Percentiles rank a stretch among this genome's conserved stretches.
Conservation (phyloP, 92 coral and sea anemone genomes). For the Desmophyllum pertusum region DNA sequence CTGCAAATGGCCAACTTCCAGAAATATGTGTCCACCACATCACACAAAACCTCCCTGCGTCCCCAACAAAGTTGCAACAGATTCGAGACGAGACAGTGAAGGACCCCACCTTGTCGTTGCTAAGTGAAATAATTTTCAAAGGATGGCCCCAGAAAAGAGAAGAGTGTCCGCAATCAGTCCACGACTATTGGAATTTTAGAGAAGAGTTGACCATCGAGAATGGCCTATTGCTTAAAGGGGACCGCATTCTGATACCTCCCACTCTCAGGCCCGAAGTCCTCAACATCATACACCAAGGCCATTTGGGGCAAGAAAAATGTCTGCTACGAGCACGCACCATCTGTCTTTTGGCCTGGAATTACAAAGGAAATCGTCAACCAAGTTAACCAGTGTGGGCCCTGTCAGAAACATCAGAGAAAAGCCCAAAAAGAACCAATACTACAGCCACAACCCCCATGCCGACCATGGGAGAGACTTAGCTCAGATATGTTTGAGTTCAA, state of each 20-base stretch:
- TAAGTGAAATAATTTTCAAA: constrained; percentile 42
- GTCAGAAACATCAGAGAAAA: constrained; percentile 47
- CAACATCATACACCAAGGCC: constrained; percentile 42
- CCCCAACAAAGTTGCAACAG: constrained; percentile 56
- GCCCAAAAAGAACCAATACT: constrained; percentile 36
- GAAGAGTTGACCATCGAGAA: constrained; percentile 37
- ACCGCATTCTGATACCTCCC: constrained; percentile 34
- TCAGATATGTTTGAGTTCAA: constrained; percentile 54
- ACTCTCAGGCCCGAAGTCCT: background rate
- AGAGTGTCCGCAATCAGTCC: constrained; percentile 42
- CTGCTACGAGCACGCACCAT: constrained; percentile 33
- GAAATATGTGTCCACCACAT: constrained; percentile 44
- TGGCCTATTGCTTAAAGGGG: constrained; percentile 34
- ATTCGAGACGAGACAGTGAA: constrained; percentile 56
- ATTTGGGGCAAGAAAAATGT: constrained; percentile 45
- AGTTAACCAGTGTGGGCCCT: constrained; percentile 47
- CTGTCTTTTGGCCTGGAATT: constrained; percentile 55
- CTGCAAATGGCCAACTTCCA: constrained; percentile 41
- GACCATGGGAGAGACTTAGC: constrained; percentile 41
- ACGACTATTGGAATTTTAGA: constrained; percentile 37
- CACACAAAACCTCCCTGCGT: constrained; percentile 58
- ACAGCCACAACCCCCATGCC: constrained; percentile 48
- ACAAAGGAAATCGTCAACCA: constrained; percentile 47
- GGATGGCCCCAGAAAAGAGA: constrained; percentile 60
- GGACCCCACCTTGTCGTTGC: constrained; percentile 32